Evolutionary conservation across 1,140 invertebrate species (phyloP).

Genomic region (Meloidogyne chitwoodi): DNA sequence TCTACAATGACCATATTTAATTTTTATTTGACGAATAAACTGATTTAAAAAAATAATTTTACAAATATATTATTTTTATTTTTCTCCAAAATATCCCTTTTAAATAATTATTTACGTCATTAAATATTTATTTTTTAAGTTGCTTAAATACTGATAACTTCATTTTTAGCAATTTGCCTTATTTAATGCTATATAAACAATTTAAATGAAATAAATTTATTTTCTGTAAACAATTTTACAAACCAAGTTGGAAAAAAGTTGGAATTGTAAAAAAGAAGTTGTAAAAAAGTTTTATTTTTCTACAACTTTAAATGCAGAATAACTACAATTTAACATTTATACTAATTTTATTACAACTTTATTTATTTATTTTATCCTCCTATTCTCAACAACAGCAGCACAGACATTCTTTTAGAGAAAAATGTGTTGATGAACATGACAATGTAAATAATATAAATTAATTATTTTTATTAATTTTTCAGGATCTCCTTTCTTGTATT

Average conservation of each 20-base stretch:
- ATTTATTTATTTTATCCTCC: neutral
- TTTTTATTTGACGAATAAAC: too few species aligned
- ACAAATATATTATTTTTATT: neutral
- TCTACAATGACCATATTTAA: too few species aligned
- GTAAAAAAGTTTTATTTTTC: neutral
- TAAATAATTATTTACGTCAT: neutral
- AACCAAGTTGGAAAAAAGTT: too few species aligned
- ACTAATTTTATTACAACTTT: neutral
- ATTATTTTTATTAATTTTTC: neutral
- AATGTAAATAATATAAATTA: neutral
- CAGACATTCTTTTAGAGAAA: constrained; percentile 15
- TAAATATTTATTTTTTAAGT: neutral
- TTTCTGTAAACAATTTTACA: too few species aligned
- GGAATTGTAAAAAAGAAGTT: too few species aligned
- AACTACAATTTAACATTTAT: neutral
- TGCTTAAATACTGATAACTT: neutral
- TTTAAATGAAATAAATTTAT: neutral
- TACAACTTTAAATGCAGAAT: neutral
- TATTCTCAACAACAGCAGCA: neutral
- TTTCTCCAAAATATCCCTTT: neutral
- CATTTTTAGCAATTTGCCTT: neutral
- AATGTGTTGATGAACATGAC: constrained; percentile 10
- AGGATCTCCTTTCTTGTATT: constrained; percentile 14
- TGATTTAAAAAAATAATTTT: too few species aligned
- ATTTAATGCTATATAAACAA: neutral